Evolutionary conservation across 2,113 vertebrate genomes (phyloP).

Genomic region (Protomyctophum bolini): DNA sequence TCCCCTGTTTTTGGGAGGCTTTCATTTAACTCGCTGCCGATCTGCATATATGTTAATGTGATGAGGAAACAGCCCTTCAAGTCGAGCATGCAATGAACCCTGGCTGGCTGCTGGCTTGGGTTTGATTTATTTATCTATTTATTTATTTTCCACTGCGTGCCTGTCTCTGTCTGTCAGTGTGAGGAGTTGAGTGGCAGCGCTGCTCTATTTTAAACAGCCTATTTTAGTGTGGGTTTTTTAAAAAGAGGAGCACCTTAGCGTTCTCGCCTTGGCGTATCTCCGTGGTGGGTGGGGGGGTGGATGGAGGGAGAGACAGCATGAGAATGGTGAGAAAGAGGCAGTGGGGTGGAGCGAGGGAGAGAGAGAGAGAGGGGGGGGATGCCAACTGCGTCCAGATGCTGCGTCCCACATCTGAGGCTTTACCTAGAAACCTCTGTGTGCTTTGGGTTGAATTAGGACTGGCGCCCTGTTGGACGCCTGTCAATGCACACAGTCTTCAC

Average conservation of each 20-base stretch:
- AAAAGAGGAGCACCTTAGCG: slow-evolving; percentile 23
- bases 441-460: slow-evolving; percentile 59
- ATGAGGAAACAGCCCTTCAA: slow-evolving; percentile 61
- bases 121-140: slow-evolving; percentile 10
- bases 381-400: slow-evolving; percentile 64
- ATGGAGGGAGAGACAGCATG: slow-evolving; percentile 27
- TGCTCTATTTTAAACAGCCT: slow-evolving; percentile 15
- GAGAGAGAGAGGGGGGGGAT: slow-evolving; percentile 33
- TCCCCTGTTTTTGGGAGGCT: slow-evolving; percentile 59
- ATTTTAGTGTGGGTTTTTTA: slow-evolving; percentile 32
- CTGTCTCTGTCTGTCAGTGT: slow-evolving; percentile 42
- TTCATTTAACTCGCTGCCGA: slow-evolving; percentile 62
- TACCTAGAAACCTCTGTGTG: slow-evolving; percentile 62
- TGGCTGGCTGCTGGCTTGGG: not conserved
- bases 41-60: slow-evolving; percentile 71
- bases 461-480: slow-evolving; percentile 58
- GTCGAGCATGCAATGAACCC: slow-evolving; percentile 52
- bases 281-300: not conserved
- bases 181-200: slow-evolving; percentile 32
- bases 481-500: slow-evolving; percentile 61
- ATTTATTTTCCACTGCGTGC: not conserved
- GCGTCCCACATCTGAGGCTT: slow-evolving; percentile 61
- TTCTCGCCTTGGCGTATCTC: not conserved
- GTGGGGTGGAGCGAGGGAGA: slow-evolving; percentile 3
- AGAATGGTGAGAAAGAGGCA: slow-evolving; percentile 32